phyloP scores from a whole-genome alignment of 2,797 vertebrate genomes.

The Microctenopoma stevenorrisi region DNA sequence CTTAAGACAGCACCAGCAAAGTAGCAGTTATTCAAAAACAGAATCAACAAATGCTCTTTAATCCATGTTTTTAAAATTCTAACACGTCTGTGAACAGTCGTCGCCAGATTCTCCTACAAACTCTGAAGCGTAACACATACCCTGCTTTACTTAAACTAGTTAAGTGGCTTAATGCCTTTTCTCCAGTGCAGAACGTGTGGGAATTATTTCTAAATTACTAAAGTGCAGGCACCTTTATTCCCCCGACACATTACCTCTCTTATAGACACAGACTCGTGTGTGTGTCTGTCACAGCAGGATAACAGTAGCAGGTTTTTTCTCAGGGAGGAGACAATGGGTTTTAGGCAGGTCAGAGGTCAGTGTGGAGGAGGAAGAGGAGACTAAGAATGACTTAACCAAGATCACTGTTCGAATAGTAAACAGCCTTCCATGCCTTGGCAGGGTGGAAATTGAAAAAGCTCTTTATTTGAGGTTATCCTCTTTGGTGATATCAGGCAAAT shows the following conservation, averaged over 20 bases:
- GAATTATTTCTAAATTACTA: conserved; percentile 22
- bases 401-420: conserved; percentile 49
- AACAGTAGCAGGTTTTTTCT: conserved; percentile 19
- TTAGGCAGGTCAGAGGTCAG: conserved; percentile 46
- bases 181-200: not conserved
- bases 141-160: not conserved
- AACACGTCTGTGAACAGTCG: not conserved
- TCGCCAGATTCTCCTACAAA: not conserved
- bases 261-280: conserved; percentile 7
- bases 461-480: not conserved
- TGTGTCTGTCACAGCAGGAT: conserved; percentile 3
- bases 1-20: not conserved
- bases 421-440: conserved; percentile 10
- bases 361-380: conserved; percentile 27
- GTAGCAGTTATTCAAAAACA: not conserved
- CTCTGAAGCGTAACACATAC: not conserved
- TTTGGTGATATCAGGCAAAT: no score
- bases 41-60: not conserved
- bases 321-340: conserved; percentile 8
- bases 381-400: conserved; percentile 34
- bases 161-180: not conserved
- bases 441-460: not conserved
- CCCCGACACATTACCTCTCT: not conserved
- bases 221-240: conserved; percentile 3
- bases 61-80: not conserved